Conservation (phyloP, 2,113 vertebrate species). For the Platysternon megacephalum region DNA sequence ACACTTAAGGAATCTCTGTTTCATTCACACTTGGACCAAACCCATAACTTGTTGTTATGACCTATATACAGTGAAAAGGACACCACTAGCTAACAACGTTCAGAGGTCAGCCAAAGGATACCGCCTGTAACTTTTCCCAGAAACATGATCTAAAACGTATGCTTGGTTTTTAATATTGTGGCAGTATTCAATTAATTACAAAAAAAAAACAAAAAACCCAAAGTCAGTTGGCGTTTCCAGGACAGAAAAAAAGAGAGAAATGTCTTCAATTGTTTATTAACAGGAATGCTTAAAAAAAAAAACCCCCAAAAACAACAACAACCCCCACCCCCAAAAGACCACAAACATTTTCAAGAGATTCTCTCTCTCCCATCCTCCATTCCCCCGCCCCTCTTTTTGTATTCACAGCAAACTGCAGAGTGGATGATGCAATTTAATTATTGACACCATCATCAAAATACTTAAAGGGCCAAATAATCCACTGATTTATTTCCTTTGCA, state of each 20-base stretch:
- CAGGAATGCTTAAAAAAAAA: not conserved
- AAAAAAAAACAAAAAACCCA: not conserved
- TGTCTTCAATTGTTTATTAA: not conserved
- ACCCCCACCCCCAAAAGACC: too few species aligned
- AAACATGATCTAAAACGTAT: not conserved
- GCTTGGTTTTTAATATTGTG: not conserved
- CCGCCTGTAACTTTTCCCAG: conserved; percentile 44
- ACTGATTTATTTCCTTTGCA: not conserved
- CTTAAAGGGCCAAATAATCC: not conserved
- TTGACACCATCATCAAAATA: not conserved
- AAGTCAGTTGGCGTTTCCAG: not conserved
- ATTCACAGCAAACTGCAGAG: not conserved
- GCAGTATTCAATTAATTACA: not conserved
- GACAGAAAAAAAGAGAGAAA: not conserved
- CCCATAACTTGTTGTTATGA: not conserved
- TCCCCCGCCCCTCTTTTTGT: not conserved
- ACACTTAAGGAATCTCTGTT: not conserved
- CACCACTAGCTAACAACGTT: not conserved
- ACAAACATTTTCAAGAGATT: not conserved
- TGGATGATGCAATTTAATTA: not conserved
- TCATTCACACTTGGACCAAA: not conserved
- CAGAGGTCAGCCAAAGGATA: conserved; percentile 50
- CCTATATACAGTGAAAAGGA: not conserved
- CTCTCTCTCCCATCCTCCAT: too few species aligned
- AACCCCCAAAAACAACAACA: not conserved